phyloP scores from a whole-genome alignment of 2,113 vertebrate genomes.

The Anser brachyrhynchus region DNA sequence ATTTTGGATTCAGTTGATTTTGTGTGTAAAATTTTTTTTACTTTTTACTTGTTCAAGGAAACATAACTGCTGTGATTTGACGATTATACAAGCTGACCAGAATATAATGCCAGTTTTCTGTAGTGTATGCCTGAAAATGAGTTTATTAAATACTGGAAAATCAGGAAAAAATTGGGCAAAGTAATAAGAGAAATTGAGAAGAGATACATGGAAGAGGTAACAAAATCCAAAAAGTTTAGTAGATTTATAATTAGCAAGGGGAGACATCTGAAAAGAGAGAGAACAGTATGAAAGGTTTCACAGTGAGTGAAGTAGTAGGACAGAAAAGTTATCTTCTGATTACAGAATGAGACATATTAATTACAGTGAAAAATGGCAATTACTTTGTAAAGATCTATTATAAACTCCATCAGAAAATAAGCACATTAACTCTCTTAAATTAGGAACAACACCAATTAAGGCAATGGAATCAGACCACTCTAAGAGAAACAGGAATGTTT shows the following conservation, averaged over 20 bases:
- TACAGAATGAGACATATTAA: not conserved
- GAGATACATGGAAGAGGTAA: not conserved
- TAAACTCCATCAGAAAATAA: slow-evolving; percentile 28
- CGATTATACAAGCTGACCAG: not conserved
- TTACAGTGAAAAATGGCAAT: not conserved
- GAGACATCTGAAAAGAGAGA: not conserved
- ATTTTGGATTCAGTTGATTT: not conserved
- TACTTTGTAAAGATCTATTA: not conserved
- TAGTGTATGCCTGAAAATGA: not conserved
- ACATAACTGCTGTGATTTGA: not conserved
- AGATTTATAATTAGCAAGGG: not conserved
- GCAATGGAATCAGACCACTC: not conserved
- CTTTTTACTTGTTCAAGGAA: not conserved
- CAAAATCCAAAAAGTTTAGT: not conserved
- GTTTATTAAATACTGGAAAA: not conserved
- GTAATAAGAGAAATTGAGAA: not conserved
- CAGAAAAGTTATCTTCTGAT: not conserved
- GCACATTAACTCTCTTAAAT: not conserved
- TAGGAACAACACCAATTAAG: slow-evolving; percentile 21
- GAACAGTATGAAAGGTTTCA: not conserved
- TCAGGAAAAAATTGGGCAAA: not conserved
- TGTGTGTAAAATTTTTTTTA: not conserved
- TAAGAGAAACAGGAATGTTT: not conserved
- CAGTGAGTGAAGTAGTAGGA: not conserved
- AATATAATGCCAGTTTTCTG: not conserved